phyloP scores from a whole-genome alignment of 2,797 vertebrate genomes.

The Perdix hodgsoniae region DNA sequence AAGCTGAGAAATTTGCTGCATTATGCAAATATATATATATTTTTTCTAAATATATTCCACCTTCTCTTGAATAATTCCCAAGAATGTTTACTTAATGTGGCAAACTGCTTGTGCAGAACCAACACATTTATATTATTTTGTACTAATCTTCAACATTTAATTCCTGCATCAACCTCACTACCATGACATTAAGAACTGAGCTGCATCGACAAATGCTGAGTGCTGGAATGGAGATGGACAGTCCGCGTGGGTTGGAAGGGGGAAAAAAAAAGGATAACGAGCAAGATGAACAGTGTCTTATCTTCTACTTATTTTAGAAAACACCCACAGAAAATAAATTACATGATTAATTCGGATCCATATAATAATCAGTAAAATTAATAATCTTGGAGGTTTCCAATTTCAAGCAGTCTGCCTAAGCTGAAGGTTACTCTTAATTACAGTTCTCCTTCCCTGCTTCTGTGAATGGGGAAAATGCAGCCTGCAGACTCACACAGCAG shows the following conservation, averaged over 20 bases:
- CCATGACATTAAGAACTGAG: slow-evolving; percentile 24
- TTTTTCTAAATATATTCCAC: slow-evolving; percentile 17
- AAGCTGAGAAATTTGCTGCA: not conserved
- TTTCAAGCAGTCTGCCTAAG: not conserved
- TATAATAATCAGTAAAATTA: not conserved
- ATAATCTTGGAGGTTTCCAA: not conserved
- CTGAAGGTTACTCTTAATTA: not conserved
- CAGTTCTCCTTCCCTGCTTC: not conserved
- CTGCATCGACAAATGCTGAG: slow-evolving; percentile 5
- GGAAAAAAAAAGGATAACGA: not conserved
- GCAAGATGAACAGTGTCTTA: not conserved
- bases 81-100: slow-evolving; percentile 61
- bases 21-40: not conserved
- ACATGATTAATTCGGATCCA: not conserved
- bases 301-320: not conserved
- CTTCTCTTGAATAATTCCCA: slow-evolving; percentile 61
- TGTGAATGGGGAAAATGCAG: not conserved
- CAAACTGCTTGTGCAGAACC: slow-evolving; percentile 63
- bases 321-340: not conserved
- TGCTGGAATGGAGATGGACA: not conserved
- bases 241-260: not conserved
- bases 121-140: slow-evolving; percentile 74
- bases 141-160: slow-evolving; percentile 63
- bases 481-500: not conserved
- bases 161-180: slow-evolving; percentile 53